Base-by-base conservation (phyloP, 2,888 invertebrate species). In the Cosmorhoe ocellata region DNA sequence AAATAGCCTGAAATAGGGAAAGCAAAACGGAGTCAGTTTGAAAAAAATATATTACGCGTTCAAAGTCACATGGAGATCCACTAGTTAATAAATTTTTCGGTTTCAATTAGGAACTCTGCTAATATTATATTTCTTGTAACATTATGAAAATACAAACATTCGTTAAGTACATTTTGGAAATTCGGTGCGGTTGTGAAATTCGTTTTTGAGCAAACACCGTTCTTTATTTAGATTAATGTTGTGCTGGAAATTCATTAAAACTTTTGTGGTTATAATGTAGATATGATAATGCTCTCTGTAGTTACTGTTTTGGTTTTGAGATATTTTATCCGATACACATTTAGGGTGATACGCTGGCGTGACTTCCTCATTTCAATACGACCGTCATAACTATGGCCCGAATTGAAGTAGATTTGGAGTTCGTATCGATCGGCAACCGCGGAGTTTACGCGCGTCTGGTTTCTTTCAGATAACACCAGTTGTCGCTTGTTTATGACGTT, bases 381-480 rank as follows among this genome's bases (percentile, higher is more conserved):
- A 63, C 57, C 66, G 60, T 73, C 67, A 77, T 71, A 74, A 69
- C 64, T 63, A 65, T 69, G 67, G 67, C 57, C 51, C 61, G 63
- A 69, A 72, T 71, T 58, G 61, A 60, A 69, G 7, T 71, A 65
- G 68, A 70, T 71, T 72, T 74, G 73, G 49, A 64, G 58, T 43
- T 56, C 44, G 55, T 69, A 76, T 76, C 62, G 74, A 77, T 73
- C 66, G 56, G 34, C 53, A 47, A 58, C 55, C 52, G 56, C 60
- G 53, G 63, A 69, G 66, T 65, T 54, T 66, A 71, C 63, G 64
- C 66, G 61, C 59, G 69, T 64, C 68, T 74, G 71, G 63, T 63
- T 64, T 69, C 67, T 68, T 68, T 69, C 69, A 66, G 72, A 75
- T 77, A 74, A 70, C 64, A 64, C 64, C 61, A 65, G 58, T 69